A percentile compares a stretch with the other conserved stretches of the same genome.
phyloP scores from a whole-genome alignment of 2,113 vertebrate species.

The Istiophorus platypterus region DNA sequence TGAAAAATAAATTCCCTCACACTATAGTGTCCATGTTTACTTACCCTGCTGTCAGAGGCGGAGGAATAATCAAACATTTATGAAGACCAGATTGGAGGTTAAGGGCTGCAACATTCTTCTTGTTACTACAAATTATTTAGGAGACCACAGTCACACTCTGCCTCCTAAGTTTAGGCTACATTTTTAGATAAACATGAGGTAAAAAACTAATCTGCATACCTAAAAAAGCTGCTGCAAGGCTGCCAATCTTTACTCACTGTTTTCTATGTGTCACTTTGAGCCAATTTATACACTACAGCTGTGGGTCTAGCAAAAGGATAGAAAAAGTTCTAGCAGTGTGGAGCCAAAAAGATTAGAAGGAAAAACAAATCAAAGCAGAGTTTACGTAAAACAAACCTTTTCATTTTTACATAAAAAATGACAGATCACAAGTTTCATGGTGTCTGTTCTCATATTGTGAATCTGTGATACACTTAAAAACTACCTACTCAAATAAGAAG shows the following conservation, averaged over 20 bases:
- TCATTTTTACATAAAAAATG: constrained; percentile 13
- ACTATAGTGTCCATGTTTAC: constrained; percentile 28
- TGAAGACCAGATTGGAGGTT: not conserved
- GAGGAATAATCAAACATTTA: constrained; percentile 46
- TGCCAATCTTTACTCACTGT: not conserved
- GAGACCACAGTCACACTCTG: not conserved
- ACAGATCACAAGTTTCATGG: not conserved
- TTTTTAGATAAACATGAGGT: not conserved
- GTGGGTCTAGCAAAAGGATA: not conserved
- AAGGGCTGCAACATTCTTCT: not conserved
- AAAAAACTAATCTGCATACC: not conserved
- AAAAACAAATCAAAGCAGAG: constrained; percentile 4
- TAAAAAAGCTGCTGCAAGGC: not conserved
- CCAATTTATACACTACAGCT: constrained; percentile 9
- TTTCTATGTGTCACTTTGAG: not conserved
- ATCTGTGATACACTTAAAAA: not conserved
- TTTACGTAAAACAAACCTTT: constrained; percentile 5
- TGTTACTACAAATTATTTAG: constrained; percentile 28
- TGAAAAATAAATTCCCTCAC: not conserved
- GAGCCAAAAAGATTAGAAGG: constrained; percentile 1
- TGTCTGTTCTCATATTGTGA: not conserved
- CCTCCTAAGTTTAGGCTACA: not conserved
- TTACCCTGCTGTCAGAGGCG: not conserved
- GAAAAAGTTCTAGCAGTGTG: not conserved
- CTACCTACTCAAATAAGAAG: not conserved